These are phyloP conservation scores for Sebastes miniatus DNA, from an alignment of 2,797 vertebrate genomes.

Conservation along the genomic window DNA sequence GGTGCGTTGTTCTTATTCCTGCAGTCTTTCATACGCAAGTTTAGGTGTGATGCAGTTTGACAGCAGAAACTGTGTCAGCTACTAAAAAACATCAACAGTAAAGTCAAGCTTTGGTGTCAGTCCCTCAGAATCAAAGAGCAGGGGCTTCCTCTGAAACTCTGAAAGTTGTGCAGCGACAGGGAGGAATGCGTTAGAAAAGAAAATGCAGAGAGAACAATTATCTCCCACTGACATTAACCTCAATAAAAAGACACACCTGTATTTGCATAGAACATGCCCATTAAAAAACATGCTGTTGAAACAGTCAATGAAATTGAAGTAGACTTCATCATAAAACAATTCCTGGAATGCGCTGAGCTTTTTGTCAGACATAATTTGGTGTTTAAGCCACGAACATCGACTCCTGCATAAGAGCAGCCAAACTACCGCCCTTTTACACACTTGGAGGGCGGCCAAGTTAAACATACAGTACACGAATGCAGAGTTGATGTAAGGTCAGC, in stretches of 20 bases:
- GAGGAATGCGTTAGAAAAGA: not conserved
- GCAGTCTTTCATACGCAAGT: not conserved
- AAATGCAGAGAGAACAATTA: not conserved
- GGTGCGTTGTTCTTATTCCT: not conserved
- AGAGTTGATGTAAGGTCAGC: constrained; percentile 26
- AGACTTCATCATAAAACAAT: not conserved
- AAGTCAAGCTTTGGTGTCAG: constrained; percentile 5
- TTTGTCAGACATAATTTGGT: not conserved
- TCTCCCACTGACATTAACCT: not conserved
- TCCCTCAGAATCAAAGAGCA: constrained; percentile 3
- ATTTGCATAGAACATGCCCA: not conserved
- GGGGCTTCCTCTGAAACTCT: not conserved
- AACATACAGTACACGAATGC: constrained; percentile 24
- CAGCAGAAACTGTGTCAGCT: constrained; percentile 1
- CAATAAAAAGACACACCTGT: not conserved
- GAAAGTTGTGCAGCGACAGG: not conserved
- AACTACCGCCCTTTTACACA: not conserved
- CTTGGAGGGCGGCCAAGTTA: constrained; percentile 38
- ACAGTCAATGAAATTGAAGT: not conserved
- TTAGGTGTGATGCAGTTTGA: not conserved
- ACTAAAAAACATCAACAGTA: not conserved
- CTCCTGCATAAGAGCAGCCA: not conserved
- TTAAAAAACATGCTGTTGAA: not conserved
- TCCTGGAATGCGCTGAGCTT: not conserved
- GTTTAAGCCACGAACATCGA: not conserved